Conservation (phyloP, 1,140 invertebrate species). For the Neodiprion virginianus region DNA sequence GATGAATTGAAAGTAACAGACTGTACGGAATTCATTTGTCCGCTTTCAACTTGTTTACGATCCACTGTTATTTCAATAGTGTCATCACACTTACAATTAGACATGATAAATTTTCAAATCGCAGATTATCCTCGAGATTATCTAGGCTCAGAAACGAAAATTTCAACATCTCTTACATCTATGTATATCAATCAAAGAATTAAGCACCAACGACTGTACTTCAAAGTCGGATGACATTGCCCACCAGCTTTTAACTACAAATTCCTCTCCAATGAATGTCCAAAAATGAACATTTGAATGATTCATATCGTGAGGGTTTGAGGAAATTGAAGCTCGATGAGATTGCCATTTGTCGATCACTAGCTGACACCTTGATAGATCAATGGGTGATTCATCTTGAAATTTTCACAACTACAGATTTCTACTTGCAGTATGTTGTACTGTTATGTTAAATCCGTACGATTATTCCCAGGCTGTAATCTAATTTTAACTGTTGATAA, state of each 20-base stretch:
- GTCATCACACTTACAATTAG: background rate
- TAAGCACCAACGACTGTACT: no score
- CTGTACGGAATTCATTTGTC: slow-evolving; percentile 31
- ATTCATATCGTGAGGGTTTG: slow-evolving; percentile 15
- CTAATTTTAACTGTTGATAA: slow-evolving; percentile 57
- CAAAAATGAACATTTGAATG: slow-evolving; percentile 4
- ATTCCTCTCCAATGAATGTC: no score
- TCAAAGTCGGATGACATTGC: no score
- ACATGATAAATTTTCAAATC: slow-evolving; percentile 16
- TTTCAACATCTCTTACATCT: no score
- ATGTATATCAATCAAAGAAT: no score
- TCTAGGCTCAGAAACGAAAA: no score
- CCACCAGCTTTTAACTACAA: no score
- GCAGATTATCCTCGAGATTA: background rate
- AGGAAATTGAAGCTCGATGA: slow-evolving; percentile 14
- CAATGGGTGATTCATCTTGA: background rate
- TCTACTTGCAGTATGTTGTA: slow-evolving; percentile 15
- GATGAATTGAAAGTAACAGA: slow-evolving; percentile 24
- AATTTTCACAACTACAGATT: slow-evolving; percentile 10
- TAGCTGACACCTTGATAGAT: background rate
- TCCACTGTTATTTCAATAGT: slow-evolving; percentile 13
- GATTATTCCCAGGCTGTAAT: slow-evolving; percentile 49
- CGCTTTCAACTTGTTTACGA: slow-evolving; percentile 19
- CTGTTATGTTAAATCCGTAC: slow-evolving; percentile 48
- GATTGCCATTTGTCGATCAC: slow-evolving; percentile 6